These are phyloP conservation scores for Mesopsocus fuscifrons DNA, from an alignment of 2,888 invertebrate species.

Conservation along the genomic window DNA sequence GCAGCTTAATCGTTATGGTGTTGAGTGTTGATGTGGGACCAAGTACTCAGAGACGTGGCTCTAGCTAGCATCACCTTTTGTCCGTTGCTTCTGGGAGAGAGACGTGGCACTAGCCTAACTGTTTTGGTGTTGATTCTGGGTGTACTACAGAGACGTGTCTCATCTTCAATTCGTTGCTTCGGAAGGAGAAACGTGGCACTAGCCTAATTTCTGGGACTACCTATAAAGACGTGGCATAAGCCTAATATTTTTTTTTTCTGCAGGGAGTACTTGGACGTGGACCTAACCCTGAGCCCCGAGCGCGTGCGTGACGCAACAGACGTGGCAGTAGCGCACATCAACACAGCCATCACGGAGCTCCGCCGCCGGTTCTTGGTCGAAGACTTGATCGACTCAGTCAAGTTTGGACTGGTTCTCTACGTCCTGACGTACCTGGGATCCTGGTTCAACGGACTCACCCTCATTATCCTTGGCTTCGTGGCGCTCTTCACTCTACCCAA, in stretches of 20 bases:
- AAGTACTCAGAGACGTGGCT: no score
- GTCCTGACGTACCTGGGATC: constrained; percentile 92
- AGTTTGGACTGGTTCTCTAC: constrained; percentile 92
- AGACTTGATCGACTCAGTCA: constrained; percentile 86
- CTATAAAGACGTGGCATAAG: no score
- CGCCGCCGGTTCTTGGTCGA: constrained; percentile 91
- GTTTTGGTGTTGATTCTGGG: no score
- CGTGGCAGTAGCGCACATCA: constrained; percentile 69
- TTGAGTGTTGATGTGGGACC: no score
- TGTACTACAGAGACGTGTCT: no score
- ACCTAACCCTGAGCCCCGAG: constrained; percentile 74
- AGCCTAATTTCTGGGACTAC: no score
- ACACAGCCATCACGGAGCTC: constrained; percentile 62
- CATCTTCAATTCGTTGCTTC: no score
- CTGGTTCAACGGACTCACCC: constrained; percentile 98
- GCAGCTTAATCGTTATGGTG: no score
- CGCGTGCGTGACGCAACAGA: constrained; percentile 79
- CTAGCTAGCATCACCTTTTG: no score
- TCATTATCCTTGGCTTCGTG: constrained; percentile 87
- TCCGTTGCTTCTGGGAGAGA: no score
- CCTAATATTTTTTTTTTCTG: constrained; percentile 19
- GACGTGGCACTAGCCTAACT: no score
- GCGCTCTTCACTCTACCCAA: constrained; percentile 90
- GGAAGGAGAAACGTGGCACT: no score
- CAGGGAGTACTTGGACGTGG: constrained; percentile 68